These are phyloP conservation scores for Brachypalpus laphriformis DNA, from an alignment of 2,888 invertebrate genomes.

Conservation along the genomic window DNA sequence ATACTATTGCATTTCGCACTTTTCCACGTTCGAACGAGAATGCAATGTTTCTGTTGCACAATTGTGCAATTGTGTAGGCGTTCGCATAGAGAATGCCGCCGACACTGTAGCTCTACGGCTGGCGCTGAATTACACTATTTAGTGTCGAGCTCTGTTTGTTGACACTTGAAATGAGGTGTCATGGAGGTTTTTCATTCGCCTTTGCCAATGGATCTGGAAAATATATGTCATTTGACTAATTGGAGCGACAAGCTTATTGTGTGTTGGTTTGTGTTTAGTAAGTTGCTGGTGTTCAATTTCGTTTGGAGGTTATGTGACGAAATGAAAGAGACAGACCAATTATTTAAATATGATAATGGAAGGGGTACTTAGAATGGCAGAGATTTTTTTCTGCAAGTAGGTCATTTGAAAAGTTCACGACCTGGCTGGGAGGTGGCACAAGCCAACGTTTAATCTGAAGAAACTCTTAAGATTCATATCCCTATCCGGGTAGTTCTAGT, in stretches of 20 bases:
- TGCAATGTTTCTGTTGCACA: constrained; percentile 57
- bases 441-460: too few species aligned
- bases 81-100: constrained; percentile 52
- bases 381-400: neutral
- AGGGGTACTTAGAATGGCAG: neutral
- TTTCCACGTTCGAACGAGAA: constrained; percentile 44
- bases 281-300: constrained; percentile 52
- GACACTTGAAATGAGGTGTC: constrained; percentile 69
- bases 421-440: neutral
- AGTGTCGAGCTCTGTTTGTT: constrained; percentile 51
- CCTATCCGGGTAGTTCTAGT: too few species aligned
- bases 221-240: constrained; percentile 68
- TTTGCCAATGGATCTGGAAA: constrained; percentile 34
- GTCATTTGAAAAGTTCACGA: neutral
- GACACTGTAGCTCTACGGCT: constrained; percentile 9
- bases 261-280: constrained; percentile 28
- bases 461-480: too few species aligned
- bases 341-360: constrained; percentile 4
- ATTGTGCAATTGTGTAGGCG: constrained; percentile 35
- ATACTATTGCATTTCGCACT: constrained; percentile 61
- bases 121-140: constrained; percentile 54
- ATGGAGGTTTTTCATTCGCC: constrained; percentile 50
- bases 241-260: constrained; percentile 69
- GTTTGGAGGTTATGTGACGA: constrained; percentile 29
- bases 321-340: neutral